Evolutionary conservation across 1,140 invertebrate genomes (phyloP), one percentile per base, ranked within the genome.

Genomic region (Apis florea): DNA sequence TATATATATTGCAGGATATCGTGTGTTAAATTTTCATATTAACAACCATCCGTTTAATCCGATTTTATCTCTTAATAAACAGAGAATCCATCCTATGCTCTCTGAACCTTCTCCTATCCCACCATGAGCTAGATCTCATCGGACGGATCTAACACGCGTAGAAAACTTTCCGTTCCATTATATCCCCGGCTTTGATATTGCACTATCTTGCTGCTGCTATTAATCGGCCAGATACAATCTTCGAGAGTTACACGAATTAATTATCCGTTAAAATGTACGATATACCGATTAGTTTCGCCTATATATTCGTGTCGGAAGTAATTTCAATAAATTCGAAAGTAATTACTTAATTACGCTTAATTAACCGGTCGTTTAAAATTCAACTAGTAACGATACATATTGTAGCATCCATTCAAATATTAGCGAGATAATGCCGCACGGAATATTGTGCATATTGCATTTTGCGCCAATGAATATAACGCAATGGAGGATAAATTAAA

Each of bases 11-110:
- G 4, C 31, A 40, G 40, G 17, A 13, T 40, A 6, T 40, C 6
- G 19, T 51, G 54, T 15, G 61, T 59, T 24, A 54, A 70, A 66
- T 74, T 74, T 58, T 74, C 51, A 10, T 31, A 56, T 80, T 54
- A 47, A 63, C 26, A 6, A 6, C 13, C 8, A 3, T 40, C 17
- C 61, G 51, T 56, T 73, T 64, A 61, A 66, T 74, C 40, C 1
- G n/a, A 80, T 31, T 72, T 73, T 66, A 66, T 73, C 70, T n/a
- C n/a, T 10, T 21, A 12, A 58, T 31, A n/a, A 10, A 49, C 2
- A 26, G 40, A n/a, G 31, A 15, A 26, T 3, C 1, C 9, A 47
- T 10, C 13, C 24, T 56, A 54, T 56, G 51, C 56, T 71, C 78
- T n/a, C n/a, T n/a, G n/a, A n/a, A 17, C 56, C 51, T 12, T n/a